phyloP scores from a whole-genome alignment of 1,140 invertebrate species.

The Cryptotermes secundus region DNA sequence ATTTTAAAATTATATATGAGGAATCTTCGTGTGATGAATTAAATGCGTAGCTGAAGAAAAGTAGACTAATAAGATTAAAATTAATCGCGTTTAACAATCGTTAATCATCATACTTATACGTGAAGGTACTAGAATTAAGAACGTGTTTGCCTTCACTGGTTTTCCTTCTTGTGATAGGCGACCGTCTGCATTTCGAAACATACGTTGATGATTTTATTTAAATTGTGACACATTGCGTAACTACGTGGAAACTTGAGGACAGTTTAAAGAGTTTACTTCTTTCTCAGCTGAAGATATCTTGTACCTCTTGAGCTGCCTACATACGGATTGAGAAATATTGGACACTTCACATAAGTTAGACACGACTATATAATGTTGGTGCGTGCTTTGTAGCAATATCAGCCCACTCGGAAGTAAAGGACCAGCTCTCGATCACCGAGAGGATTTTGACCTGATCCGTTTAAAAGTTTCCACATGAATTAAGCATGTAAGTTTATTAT shows the following conservation, averaged over 20 bases:
- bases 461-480: neutral
- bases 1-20: no score
- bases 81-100: neutral
- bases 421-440: neutral
- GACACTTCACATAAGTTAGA: neutral
- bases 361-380: no score
- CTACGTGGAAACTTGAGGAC: neutral
- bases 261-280: neutral
- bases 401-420: neutral
- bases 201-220: neutral
- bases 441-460: conserved; percentile 13
- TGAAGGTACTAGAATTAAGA: neutral
- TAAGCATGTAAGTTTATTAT: neutral
- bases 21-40: no score
- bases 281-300: neutral
- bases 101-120: neutral
- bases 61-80: neutral
- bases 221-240: neutral
- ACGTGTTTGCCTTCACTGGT: neutral
- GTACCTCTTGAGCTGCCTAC: neutral
- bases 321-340: neutral
- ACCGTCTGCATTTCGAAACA: neutral
- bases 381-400: neutral
- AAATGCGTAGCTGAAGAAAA: neutral
- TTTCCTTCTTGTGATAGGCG: neutral